A percentile compares a stretch with the other conserved stretches of the same genome.
Conservation (phyloP, 2,113 vertebrate genomes). For the Dendrocopos noguchii region DNA sequence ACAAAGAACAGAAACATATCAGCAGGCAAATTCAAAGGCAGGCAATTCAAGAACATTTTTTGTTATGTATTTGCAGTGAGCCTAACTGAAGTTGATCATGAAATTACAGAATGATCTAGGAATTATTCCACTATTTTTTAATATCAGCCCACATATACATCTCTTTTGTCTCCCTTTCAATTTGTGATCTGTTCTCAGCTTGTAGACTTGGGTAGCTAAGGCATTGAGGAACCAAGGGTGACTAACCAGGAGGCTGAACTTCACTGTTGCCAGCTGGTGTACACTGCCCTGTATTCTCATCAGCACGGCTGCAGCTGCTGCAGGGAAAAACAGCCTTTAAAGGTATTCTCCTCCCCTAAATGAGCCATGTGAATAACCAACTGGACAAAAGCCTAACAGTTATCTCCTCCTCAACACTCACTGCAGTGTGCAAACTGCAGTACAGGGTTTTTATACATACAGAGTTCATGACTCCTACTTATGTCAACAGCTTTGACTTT, state of each 20-base stretch:
- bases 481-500: slow-evolving; percentile 38
- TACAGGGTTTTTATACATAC: background rate
- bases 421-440: background rate
- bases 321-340: background rate
- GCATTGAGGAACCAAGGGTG: background rate
- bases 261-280: background rate
- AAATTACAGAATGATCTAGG: background rate
- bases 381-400: background rate
- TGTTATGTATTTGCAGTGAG: background rate
- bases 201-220: background rate
- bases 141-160: background rate
- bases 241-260: background rate
- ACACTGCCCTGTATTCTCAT: background rate
- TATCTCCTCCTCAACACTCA: background rate
- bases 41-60: background rate
- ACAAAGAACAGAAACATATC: accelerated
- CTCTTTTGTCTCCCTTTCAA: background rate
- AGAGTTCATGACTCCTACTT: slow-evolving; percentile 18
- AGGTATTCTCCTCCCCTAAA: background rate
- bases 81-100: background rate
- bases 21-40: background rate
- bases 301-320: background rate
- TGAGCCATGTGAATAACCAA: background rate
- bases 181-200: background rate
- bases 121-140: background rate